These are phyloP conservation scores for Eutrigla gurnardus DNA, from an alignment of 2,797 vertebrate genomes.

Conservation along the genomic window DNA sequence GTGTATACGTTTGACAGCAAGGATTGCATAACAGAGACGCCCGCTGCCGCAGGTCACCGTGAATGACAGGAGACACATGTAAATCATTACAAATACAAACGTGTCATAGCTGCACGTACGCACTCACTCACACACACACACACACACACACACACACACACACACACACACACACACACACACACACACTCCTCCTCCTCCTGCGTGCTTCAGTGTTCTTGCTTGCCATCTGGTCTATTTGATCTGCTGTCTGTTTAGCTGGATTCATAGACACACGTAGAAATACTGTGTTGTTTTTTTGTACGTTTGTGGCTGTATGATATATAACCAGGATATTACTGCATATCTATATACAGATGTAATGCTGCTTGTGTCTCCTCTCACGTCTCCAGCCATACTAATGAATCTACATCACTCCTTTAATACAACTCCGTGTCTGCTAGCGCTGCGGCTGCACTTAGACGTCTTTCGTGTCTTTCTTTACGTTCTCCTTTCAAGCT, in stretches of 20 bases:
- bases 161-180: background rate
- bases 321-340: background rate
- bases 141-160: background rate
- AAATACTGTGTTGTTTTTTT: background rate
- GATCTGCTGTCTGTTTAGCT: background rate
- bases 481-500: constrained; percentile 9
- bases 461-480: constrained; percentile 15
- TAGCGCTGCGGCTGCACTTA: constrained; percentile 12
- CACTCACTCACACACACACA: background rate
- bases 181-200: background rate
- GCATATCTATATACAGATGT: constrained; percentile 35
- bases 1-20: constrained; percentile 68
- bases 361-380: constrained; percentile 21
- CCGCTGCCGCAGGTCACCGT: constrained; percentile 72
- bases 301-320: no score
- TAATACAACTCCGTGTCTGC: constrained; percentile 60
- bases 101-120: constrained; percentile 22
- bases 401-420: constrained; percentile 58
- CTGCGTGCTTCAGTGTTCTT: background rate
- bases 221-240: background rate
- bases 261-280: background rate
- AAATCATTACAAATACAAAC: constrained; percentile 60
- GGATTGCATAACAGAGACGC: constrained; percentile 72
- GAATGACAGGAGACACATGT: constrained; percentile 57
- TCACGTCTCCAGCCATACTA: constrained; percentile 47